Conservation (phyloP, 2,888 invertebrate genomes). For the Leptopilina myrica region DNA sequence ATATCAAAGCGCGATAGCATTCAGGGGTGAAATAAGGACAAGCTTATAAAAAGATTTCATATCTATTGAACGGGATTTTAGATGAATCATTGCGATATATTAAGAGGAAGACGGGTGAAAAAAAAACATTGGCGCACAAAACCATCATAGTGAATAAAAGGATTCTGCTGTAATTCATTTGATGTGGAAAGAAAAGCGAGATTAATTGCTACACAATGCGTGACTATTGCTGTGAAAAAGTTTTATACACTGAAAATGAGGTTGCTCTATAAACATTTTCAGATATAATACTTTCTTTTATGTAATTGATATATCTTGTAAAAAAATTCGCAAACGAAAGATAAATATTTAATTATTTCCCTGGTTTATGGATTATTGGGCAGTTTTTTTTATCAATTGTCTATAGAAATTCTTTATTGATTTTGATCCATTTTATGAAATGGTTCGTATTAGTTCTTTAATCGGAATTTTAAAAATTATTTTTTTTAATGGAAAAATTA, state of each 20-base stretch:
- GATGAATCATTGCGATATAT: constrained; percentile 38
- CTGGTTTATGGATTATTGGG: not conserved
- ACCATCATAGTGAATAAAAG: constrained; percentile 26
- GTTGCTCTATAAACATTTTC: constrained; percentile 22
- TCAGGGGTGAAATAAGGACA: constrained; percentile 39
- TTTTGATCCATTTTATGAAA: no score
- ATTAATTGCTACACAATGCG: constrained; percentile 39
- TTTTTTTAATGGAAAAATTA: no score
- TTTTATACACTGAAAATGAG: constrained; percentile 11
- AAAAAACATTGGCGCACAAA: constrained; percentile 23
- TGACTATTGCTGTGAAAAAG: constrained; percentile 31
- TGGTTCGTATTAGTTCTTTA: no score
- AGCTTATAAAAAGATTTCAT: constrained; percentile 28
- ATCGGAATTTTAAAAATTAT: no score
- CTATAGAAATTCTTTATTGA: no score
- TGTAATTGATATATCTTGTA: constrained; percentile 1
- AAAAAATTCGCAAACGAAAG: not conserved
- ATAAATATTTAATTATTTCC: not conserved
- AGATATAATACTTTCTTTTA: constrained; percentile 36
- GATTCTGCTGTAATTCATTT: constrained; percentile 24
- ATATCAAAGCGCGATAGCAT: constrained; percentile 41
- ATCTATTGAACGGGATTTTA: constrained; percentile 34
- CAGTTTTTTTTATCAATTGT: no score
- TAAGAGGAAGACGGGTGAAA: not conserved
- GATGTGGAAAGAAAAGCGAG: constrained; percentile 18